These are phyloP conservation scores for Heliocidaris erythrogramma DNA, from an alignment of 35 echinoderm and acorn worm species.

Conservation along the genomic window DNA sequence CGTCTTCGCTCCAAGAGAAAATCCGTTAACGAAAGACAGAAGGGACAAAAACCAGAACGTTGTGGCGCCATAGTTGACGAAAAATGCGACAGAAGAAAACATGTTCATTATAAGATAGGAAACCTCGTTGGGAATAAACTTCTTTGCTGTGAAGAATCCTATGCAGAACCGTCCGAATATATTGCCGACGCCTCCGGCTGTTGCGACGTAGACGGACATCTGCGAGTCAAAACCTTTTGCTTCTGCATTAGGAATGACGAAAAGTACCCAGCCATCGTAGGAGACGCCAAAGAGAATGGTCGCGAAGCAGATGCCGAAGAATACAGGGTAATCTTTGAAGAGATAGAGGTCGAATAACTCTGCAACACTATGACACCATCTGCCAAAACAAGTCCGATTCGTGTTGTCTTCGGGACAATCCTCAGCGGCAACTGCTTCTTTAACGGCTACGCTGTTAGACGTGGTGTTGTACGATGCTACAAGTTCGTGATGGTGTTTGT, in stretches of 20 bases:
- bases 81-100: not conserved
- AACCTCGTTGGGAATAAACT: not conserved
- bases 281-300: slow-evolving; percentile 41
- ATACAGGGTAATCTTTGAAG: slow-evolving; percentile 24
- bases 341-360: slow-evolving; percentile 17
- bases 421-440: not conserved
- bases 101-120: slow-evolving; percentile 28
- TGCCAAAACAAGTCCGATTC: not conserved
- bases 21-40: slow-evolving; percentile 18
- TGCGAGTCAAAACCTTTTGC: slow-evolving; percentile 17
- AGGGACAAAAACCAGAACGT: slow-evolving; percentile 35
- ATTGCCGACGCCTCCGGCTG: slow-evolving; percentile 27
- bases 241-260: slow-evolving; percentile 40
- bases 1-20: slow-evolving; percentile 28
- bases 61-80: not conserved
- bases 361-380: not conserved
- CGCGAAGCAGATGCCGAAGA: slow-evolving; percentile 36
- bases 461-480: slow-evolving; percentile 5
- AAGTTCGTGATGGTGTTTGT: not conserved
- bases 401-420: not conserved
- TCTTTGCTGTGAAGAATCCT: slow-evolving; percentile 23
- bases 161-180: slow-evolving; percentile 32
- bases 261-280: slow-evolving; percentile 40
- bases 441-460: not conserved
- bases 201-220: slow-evolving; percentile 21